These are phyloP conservation scores for Perizoma flavofasciatum DNA, from an alignment of 2,888 invertebrate species.

Conservation along the genomic window DNA sequence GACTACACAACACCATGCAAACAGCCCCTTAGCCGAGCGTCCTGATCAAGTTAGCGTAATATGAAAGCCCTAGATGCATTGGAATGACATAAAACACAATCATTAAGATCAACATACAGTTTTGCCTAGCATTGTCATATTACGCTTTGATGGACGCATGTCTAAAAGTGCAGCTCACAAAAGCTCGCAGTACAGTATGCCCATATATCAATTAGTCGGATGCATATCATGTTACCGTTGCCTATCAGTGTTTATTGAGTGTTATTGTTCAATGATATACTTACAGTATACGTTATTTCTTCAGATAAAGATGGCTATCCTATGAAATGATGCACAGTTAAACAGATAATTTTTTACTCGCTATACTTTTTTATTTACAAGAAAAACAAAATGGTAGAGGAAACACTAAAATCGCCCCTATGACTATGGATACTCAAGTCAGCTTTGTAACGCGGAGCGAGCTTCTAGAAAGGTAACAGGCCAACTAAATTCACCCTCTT, in stretches of 20 bases:
- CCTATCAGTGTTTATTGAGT: slow-evolving; percentile 83
- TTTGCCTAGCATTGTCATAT: no score
- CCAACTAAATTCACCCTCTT: slow-evolving; percentile 20
- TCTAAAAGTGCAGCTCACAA: slow-evolving; percentile 49
- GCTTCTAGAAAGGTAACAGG: slow-evolving; percentile 31
- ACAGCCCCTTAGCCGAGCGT: slow-evolving; percentile 49
- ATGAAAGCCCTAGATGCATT: neutral
- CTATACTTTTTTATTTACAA: slow-evolving; percentile 82
- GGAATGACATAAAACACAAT: no score
- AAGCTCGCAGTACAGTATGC: slow-evolving; percentile 41
- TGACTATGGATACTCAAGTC: slow-evolving; percentile 18
- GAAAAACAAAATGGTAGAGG: slow-evolving; percentile 60
- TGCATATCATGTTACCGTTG: slow-evolving; percentile 37
- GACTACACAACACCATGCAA: slow-evolving; percentile 76
- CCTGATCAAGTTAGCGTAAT: slow-evolving; percentile 15
- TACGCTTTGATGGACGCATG: slow-evolving; percentile 11
- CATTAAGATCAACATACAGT: no score
- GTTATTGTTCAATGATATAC: slow-evolving; percentile 83
- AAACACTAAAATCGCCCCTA: slow-evolving; percentile 37
- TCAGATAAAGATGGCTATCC: slow-evolving; percentile 87
- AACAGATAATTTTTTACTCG: slow-evolving; percentile 89
- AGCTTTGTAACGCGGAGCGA: slow-evolving; percentile 41
- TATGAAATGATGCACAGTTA: slow-evolving; percentile 90
- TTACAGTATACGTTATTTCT: slow-evolving; percentile 84
- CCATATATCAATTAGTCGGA: slow-evolving; percentile 46